Evolutionary conservation across 2,888 invertebrate genomes (phyloP).

Genomic region (Dryomyza anilis): DNA sequence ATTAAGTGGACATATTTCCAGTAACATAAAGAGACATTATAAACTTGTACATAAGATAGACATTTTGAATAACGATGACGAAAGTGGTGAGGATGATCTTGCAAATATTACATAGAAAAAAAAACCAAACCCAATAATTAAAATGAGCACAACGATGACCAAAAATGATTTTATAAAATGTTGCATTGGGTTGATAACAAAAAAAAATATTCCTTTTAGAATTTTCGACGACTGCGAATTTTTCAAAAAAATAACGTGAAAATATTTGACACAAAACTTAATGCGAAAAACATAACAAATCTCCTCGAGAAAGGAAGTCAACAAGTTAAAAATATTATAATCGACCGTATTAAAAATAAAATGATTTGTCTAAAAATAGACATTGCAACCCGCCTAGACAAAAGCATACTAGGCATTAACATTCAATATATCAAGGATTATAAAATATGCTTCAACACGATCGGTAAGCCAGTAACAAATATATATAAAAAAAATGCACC

Average conservation of each 20-base stretch:
- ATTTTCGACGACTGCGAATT: not conserved
- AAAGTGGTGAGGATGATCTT: conserved; percentile 47
- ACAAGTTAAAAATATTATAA: too few species aligned
- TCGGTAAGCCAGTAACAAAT: too few species aligned
- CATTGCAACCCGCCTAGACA: too few species aligned
- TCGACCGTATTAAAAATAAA: too few species aligned
- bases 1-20: not conserved
- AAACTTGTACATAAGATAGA: not conserved
- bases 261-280: not conserved
- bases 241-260: not conserved
- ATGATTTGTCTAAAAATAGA: too few species aligned
- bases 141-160: not conserved
- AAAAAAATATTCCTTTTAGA: not conserved
- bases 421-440: too few species aligned
- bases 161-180: too few species aligned
- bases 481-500: too few species aligned
- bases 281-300: not conserved
- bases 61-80: conserved; percentile 66
- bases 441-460: too few species aligned
- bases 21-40: not conserved
- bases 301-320: too few species aligned
- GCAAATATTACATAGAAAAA: conserved; percentile 37
- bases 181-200: not conserved
- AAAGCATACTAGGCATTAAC: too few species aligned
- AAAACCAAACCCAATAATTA: too few species aligned